A percentile compares a stretch with the other conserved stretches of the same genome.
These are phyloP conservation scores for Rhineura floridana DNA, from an alignment of 2,113 vertebrate genomes.

Conservation along the genomic window DNA sequence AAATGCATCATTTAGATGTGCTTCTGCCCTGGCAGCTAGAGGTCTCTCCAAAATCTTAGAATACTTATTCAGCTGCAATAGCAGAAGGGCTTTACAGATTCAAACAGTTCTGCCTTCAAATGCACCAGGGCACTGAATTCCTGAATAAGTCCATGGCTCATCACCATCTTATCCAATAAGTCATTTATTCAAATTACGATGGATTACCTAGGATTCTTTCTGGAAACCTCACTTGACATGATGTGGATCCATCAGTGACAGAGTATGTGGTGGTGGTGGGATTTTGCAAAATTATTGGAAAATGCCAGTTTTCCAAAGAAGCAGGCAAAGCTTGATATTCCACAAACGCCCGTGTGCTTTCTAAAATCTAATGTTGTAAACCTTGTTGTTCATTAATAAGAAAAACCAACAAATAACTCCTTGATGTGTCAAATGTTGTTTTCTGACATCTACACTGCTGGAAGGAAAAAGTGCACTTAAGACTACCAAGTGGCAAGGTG, in stretches of 20 bases:
- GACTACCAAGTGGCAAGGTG: no score
- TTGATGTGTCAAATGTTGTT: constrained; percentile 35
- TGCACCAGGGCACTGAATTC: background rate
- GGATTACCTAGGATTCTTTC: background rate
- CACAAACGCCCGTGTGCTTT: constrained; percentile 2
- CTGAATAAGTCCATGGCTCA: background rate
- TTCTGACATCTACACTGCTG: constrained; percentile 43
- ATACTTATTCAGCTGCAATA: background rate
- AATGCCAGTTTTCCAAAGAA: background rate
- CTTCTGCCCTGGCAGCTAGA: background rate
- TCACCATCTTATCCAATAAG: background rate
- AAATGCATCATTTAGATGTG: background rate
- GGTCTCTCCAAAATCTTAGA: background rate
- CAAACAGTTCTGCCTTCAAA: background rate
- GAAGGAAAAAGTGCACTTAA: no score
- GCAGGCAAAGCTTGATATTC: background rate
- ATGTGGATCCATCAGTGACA: background rate
- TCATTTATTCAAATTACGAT: background rate
- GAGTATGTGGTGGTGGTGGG: background rate
- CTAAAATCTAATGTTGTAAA: background rate
- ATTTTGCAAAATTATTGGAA: background rate
- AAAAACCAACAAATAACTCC: constrained; percentile 49
- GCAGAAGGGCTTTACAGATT: background rate
- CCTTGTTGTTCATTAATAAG: background rate
- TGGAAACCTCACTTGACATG: background rate